Evolutionary conservation across 2,113 vertebrate genomes (phyloP), one percentile per base, ranked within the genome.

Genomic region (Sisor rabdophorus): DNA sequence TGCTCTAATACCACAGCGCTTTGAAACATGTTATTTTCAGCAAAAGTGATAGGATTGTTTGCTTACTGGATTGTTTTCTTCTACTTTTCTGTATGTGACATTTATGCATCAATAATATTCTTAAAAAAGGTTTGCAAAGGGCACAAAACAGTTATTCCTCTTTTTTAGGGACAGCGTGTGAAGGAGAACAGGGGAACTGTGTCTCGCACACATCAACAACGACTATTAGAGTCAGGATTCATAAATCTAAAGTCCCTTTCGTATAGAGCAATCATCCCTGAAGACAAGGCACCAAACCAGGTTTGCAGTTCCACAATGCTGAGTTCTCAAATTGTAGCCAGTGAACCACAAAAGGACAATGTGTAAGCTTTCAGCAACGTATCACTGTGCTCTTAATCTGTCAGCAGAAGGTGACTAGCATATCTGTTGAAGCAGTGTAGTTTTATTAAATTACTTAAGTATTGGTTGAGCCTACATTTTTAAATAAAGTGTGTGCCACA

Each of bases 221-320:
- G 19, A 53, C n/a, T 32, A 47, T 56, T 40, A 48, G 16, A 68
- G 24, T 5, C n/a, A 40, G 28, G 24, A 32, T 61, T 60, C 13
- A 73, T 60, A 47, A 50, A 74, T 53, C 58, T 63, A 36, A 50
- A 63, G 28, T 30, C 26, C n/a, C 28, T 63, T 74, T 24, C 52
- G 28, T 53, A 63, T 24, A 74, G 28, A 50, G 26, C 58, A n/a
- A 24, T 48, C 47, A 63, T 52, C 58, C 20, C 12, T 53, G 26
- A 52, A 36, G 20, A 4, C 47, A 26, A 53, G 72, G 56, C 30
- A 61, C 20, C 56, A 30, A 52, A 74, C 26, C n/a, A 53, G 47
- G 47, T 20, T 12, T 15, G 7, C 44, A 58, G 56, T 73, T 73
- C 40, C 44, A 50, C 40, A 22, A 30, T 32, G n/a, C 20, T 47